Percentiles rank a stretch among this genome's conserved stretches.
These are phyloP conservation scores for Nudaria mundana DNA, from an alignment of 2,888 invertebrate genomes.

Conservation along the genomic window DNA sequence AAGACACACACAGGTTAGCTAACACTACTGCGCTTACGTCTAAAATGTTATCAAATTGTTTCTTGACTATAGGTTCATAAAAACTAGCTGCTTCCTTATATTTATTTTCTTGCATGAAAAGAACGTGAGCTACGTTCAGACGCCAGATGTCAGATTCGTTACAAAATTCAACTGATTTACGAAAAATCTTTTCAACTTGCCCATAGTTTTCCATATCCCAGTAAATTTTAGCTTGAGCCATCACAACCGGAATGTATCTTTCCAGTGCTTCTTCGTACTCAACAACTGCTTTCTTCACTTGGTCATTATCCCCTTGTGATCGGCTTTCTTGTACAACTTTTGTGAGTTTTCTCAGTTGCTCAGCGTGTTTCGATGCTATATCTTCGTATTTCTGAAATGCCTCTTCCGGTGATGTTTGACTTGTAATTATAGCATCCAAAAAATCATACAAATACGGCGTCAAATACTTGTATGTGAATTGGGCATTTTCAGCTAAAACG, in stretches of 20 bases:
- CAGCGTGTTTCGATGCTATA: slow-evolving; percentile 94
- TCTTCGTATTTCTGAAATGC: slow-evolving; percentile 98
- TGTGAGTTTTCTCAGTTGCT: slow-evolving; percentile 93
- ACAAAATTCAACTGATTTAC: slow-evolving; percentile 98
- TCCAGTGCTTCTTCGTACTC: slow-evolving; percentile 96
- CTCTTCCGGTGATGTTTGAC: slow-evolving; percentile 97
- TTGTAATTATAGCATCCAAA: slow-evolving; percentile 97
- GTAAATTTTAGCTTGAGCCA: slow-evolving; percentile 99
- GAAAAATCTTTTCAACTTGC: slow-evolving; percentile 97
- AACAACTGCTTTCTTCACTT: slow-evolving; percentile 93
- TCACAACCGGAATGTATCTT: slow-evolving; percentile 97
- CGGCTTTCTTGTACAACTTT: slow-evolving; percentile 97
- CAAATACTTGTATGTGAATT: slow-evolving; percentile 96
- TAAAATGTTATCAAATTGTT: slow-evolving; percentile 96
- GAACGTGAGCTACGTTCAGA: slow-evolving; percentile 98
- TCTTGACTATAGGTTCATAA: slow-evolving; percentile 98
- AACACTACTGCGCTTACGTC: slow-evolving; percentile 98
- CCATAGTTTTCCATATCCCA: slow-evolving; percentile 98
- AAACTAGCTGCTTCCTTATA: slow-evolving; percentile 99
- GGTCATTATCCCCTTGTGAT: slow-evolving; percentile 92
- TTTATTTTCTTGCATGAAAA: slow-evolving; percentile 99
- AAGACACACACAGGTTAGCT: slow-evolving; percentile 98
- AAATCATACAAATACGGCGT: slow-evolving; percentile 97
- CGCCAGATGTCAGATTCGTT: slow-evolving; percentile 98
- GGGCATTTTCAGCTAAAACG: slow-evolving; percentile 97